These are phyloP conservation scores for Zaprionus gabonicus DNA, from an alignment of 1,140 invertebrate species.

Conservation along the genomic window DNA sequence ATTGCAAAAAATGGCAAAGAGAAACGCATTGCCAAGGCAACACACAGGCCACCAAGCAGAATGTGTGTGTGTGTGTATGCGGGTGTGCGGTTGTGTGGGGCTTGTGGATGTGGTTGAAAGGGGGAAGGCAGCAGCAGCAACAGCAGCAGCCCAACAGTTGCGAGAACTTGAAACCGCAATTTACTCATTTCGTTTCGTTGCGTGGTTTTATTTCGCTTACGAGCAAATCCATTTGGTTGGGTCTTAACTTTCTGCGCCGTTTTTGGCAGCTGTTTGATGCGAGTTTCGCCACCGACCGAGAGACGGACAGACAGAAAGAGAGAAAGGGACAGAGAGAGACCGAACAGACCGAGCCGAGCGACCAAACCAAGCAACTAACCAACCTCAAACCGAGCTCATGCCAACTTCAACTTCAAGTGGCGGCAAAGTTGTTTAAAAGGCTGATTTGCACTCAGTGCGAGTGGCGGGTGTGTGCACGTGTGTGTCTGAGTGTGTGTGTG, in stretches of 20 bases:
- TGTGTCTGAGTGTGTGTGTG: slow-evolving; percentile 12
- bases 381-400: slow-evolving; percentile 44
- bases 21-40: slow-evolving; percentile 44
- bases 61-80: not conserved
- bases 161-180: slow-evolving; percentile 76
- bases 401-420: slow-evolving; percentile 66
- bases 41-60: slow-evolving; percentile 1
- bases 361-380: slow-evolving; percentile 39
- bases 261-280: slow-evolving; percentile 52
- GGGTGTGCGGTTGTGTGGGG: slow-evolving; percentile 13
- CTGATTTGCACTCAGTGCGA: slow-evolving; percentile 37
- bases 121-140: not conserved
- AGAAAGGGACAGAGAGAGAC: not conserved
- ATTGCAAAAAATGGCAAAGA: slow-evolving; percentile 55
- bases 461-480: slow-evolving; percentile 35
- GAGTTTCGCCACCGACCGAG: slow-evolving; percentile 26
- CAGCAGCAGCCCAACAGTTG: slow-evolving; percentile 36
- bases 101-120: not conserved
- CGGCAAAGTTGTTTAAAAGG: slow-evolving; percentile 62
- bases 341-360: not conserved
- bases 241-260: slow-evolving; percentile 62
- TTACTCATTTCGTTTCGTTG: slow-evolving; percentile 81
- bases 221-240: slow-evolving; percentile 72
- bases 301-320: not conserved
- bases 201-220: slow-evolving; percentile 78